These are phyloP conservation scores for Acrossocheilus wenchowensis DNA, from an alignment of 2,797 vertebrate genomes.

Conservation along the genomic window DNA sequence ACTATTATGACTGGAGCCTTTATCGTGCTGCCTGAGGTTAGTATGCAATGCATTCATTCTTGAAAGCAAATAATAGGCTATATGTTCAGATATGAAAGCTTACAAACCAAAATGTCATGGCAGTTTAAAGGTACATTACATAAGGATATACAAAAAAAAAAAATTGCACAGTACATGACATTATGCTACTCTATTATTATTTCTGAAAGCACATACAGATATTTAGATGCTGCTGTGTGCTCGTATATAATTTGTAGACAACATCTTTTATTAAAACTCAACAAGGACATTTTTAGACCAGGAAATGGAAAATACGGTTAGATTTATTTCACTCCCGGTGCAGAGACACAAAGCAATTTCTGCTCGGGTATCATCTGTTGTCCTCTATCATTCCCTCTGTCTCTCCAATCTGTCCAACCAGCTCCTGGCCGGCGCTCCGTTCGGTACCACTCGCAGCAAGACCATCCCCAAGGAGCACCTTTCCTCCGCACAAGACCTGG, in stretches of 20 bases:
- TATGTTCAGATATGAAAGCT: background rate
- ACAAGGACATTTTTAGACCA: conserved; percentile 12
- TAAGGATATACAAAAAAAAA: background rate
- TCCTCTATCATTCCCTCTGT: conserved; percentile 46
- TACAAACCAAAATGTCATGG: background rate
- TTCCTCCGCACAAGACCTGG: conserved; percentile 91
- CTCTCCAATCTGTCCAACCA: conserved; percentile 74
- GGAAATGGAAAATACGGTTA: conserved; percentile 44
- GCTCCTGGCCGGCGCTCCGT: conserved; percentile 91
- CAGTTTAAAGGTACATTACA: background rate
- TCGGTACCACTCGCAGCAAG: conserved; percentile 92
- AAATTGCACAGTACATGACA: background rate
- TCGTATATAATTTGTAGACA: background rate
- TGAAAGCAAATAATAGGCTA: background rate
- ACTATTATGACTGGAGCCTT: conserved; percentile 95
- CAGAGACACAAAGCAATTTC: conserved; percentile 69
- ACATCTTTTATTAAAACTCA: conserved; percentile 11
- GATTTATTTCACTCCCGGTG: conserved; percentile 67
- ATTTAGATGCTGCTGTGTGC: background rate
- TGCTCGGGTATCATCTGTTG: conserved; percentile 52
- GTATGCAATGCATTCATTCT: conserved; percentile 37
- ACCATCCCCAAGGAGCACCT: conserved; percentile 87
- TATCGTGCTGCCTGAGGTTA: conserved; percentile 95
- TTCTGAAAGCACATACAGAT: background rate
- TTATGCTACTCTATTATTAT: background rate